Percentiles rank a stretch among this genome's conserved stretches.
Conservation (phyloP, 2,113 vertebrate genomes). For the Halcyon senegalensis region DNA sequence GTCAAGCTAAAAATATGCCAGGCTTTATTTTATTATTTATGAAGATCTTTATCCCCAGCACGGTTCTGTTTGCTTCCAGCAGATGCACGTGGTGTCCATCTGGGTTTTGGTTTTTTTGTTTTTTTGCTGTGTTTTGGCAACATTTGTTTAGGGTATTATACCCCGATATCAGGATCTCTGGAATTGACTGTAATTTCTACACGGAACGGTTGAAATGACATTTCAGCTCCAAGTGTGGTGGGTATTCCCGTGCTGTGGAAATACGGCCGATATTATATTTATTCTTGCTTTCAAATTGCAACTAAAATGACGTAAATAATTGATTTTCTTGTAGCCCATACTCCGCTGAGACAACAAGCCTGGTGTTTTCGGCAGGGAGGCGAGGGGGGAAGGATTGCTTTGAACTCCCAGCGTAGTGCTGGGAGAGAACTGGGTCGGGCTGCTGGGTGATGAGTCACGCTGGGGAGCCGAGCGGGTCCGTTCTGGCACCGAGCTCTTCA, state of each 20-base stretch:
- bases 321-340: neutral
- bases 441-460: neutral
- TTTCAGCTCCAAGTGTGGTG: too few species aligned
- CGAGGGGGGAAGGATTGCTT: neutral
- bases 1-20: neutral
- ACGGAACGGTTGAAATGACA: neutral
- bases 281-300: neutral
- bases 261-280: neutral
- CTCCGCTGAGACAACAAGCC: neutral
- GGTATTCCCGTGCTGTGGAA: neutral
- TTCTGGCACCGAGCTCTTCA: neutral
- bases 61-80: neutral
- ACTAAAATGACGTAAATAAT: neutral
- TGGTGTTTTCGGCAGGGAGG: accelerated
- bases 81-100: neutral
- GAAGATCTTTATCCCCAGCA: neutral
- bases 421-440: neutral
- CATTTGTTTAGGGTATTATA: neutral
- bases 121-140: neutral
- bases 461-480: neutral
- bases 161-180: neutral
- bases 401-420: neutral
- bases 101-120: neutral
- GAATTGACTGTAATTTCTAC: neutral
- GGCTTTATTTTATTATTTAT: neutral